Conservation (phyloP, 2,113 vertebrate genomes). For the Cichladusa arquata region DNA sequence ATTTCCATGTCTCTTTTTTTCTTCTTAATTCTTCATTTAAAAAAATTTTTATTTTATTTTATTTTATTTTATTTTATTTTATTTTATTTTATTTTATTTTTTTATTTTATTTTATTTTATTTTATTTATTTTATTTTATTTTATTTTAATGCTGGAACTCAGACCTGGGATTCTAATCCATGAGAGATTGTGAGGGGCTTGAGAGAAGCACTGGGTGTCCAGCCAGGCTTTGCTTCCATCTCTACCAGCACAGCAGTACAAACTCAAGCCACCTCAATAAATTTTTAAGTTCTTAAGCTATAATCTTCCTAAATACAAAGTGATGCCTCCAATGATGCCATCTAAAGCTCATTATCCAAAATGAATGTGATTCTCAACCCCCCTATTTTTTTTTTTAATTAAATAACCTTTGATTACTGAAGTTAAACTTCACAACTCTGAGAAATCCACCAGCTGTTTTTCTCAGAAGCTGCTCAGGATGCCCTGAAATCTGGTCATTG, state of each 20-base stretch:
- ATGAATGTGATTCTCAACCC: background rate
- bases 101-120: background rate
- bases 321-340: background rate
- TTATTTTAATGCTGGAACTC: background rate
- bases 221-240: background rate
- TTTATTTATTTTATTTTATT: background rate
- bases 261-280: background rate
- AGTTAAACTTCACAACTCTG: background rate
- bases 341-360: background rate
- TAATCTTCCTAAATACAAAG: background rate
- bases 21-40: no score
- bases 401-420: background rate
- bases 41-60: no score
- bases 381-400: background rate
- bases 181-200: background rate
- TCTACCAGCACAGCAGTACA: background rate
- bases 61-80: background rate
- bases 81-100: background rate
- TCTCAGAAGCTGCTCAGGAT: background rate
- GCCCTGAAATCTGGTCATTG: background rate
- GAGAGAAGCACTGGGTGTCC: background rate
- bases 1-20: background rate
- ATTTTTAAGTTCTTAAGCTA: background rate
- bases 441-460: background rate
- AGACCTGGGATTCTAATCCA: background rate